Evolutionary conservation across 30 jellyfish, hydroid and myxozoan genomes (phyloP).

Genomic region (Rhopilema esculentum): DNA sequence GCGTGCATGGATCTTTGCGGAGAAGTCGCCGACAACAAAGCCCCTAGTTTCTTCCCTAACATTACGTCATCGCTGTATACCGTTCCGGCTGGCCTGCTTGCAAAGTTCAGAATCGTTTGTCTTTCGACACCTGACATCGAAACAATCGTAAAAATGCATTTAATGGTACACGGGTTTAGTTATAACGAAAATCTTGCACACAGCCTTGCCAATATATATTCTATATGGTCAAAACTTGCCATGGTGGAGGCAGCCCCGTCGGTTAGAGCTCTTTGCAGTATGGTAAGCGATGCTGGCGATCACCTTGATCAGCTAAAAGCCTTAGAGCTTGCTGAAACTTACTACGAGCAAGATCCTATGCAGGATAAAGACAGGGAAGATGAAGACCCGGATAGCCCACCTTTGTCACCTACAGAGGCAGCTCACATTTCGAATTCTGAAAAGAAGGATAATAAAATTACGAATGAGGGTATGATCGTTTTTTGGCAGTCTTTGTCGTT

Average conservation of each 20-base stretch:
- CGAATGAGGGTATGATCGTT: background rate
- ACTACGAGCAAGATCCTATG: constrained; percentile 4
- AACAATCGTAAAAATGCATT: constrained; percentile 35
- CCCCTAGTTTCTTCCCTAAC: constrained; percentile 16
- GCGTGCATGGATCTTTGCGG: constrained; percentile 31
- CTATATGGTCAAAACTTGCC: constrained; percentile 46
- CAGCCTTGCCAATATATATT: constrained; percentile 1
- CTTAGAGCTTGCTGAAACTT: background rate
- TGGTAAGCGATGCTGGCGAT: constrained; percentile 69
- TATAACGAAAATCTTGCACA: constrained; percentile 45
- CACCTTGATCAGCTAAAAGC: constrained; percentile 28
- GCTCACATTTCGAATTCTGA: constrained; percentile 11
- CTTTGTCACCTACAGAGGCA: constrained; percentile 18
- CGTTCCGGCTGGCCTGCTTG: constrained; percentile 38
- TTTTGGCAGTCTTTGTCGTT: background rate
- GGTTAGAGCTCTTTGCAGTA: constrained; percentile 15
- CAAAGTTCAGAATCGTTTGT: constrained; percentile 55
- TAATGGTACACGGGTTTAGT: constrained; percentile 50
- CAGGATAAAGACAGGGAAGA: background rate
- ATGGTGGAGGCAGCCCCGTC: constrained; percentile 29
- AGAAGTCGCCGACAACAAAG: background rate
- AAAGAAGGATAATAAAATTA: background rate
- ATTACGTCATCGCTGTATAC: constrained; percentile 42
- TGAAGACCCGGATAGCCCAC: background rate
- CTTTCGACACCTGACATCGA: constrained; percentile 49